These are phyloP conservation scores for Synanceia verrucosa DNA, from an alignment of 2,797 vertebrate species.

Conservation along the genomic window DNA sequence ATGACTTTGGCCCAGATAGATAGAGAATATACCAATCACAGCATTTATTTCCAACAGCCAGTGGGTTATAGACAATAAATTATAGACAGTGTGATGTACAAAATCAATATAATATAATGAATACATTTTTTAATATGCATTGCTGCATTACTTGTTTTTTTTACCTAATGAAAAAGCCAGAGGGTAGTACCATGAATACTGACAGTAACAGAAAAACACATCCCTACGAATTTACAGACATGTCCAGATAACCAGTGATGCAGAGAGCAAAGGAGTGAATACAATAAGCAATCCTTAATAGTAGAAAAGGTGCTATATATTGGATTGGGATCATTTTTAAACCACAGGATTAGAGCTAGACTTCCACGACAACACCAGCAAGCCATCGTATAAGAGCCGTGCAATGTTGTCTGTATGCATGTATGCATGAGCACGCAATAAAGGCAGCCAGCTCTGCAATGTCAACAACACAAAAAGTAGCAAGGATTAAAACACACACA, in stretches of 20 bases:
- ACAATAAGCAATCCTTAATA: background rate
- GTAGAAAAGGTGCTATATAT: background rate
- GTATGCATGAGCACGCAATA: background rate
- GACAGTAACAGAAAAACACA: background rate
- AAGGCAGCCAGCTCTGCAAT: background rate
- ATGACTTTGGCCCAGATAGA: background rate
- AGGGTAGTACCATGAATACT: background rate
- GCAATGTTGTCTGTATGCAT: too few relatives aligned
- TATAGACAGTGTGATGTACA: background rate
- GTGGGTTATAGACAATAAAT: background rate
- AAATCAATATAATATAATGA: background rate
- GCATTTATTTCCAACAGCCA: background rate
- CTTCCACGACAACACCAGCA: too few relatives aligned
- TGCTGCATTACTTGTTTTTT: background rate
- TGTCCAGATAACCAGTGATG: background rate
- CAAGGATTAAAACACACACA: background rate
- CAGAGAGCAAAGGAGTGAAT: background rate
- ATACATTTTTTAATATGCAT: background rate
- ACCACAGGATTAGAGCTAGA: too few relatives aligned
- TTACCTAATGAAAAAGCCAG: background rate
- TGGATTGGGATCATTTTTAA: background rate
- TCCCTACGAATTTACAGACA: background rate
- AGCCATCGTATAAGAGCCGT: too few relatives aligned
- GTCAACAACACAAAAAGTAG: background rate
- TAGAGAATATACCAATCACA: background rate